Percentiles rank a stretch among this genome's conserved stretches.
phyloP scores from a whole-genome alignment of 2,888 invertebrate genomes.

The Heliconius aoede region DNA sequence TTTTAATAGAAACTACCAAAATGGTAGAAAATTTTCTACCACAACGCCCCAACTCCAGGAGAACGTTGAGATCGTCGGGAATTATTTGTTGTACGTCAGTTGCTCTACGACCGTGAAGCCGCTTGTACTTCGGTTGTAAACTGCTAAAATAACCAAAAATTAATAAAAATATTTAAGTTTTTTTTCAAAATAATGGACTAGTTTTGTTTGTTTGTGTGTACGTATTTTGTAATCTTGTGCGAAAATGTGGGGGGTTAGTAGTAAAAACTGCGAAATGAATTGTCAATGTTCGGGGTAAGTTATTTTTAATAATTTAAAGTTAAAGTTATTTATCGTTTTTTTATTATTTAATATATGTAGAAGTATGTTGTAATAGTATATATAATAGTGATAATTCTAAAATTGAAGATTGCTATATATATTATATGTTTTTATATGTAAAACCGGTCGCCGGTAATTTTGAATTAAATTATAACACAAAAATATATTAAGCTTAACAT shows the following conservation, averaged over 20 bases:
- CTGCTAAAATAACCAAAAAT: background rate
- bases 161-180: slow-evolving; percentile 1
- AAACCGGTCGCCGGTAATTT: background rate
- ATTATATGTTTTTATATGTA: background rate
- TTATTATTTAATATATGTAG: background rate
- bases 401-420: background rate
- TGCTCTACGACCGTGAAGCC: slow-evolving; percentile 32
- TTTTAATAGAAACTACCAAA: slow-evolving; percentile 63
- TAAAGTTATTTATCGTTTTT: background rate
- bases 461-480: background rate
- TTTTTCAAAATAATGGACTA: slow-evolving; percentile 41
- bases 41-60: slow-evolving; percentile 49
- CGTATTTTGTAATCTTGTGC: background rate
- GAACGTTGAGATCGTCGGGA: slow-evolving; percentile 56
- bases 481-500: background rate
- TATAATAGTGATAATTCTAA: background rate
- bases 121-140: background rate
- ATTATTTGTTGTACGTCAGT: slow-evolving; percentile 37
- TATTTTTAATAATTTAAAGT: too few species aligned
- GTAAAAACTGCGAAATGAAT: slow-evolving; percentile 71
- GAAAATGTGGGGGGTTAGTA: slow-evolving; percentile 77
- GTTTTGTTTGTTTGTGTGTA: slow-evolving; percentile 12
- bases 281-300: slow-evolving; percentile 79
- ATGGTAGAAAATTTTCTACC: slow-evolving; percentile 55
- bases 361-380: background rate